phyloP scores from a whole-genome alignment of 2,113 vertebrate species.

The Thamnaconus septentrionalis region DNA sequence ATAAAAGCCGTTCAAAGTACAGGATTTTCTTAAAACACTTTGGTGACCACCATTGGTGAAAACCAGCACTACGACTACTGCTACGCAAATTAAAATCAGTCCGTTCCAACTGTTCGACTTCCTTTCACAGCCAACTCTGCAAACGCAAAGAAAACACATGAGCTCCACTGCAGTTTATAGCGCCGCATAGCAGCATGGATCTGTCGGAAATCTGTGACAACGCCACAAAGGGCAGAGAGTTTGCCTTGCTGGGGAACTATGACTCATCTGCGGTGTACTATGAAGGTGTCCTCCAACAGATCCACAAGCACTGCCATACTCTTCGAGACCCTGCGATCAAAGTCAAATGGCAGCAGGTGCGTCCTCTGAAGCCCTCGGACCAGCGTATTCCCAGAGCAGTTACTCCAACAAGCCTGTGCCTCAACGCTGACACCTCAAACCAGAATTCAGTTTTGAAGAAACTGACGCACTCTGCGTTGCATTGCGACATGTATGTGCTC shows the following conservation, averaged over 20 bases:
- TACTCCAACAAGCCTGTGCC: no score
- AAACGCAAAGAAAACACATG: no score
- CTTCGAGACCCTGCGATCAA: constrained; percentile 90
- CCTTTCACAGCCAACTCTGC: no score
- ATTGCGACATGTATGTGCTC: background rate
- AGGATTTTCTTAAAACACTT: no score
- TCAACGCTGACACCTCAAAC: background rate
- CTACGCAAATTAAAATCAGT: no score
- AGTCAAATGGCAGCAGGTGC: constrained; percentile 93
- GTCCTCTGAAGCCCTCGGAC: constrained; percentile 1
- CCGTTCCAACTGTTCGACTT: no score
- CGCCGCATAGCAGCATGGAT: constrained; percentile 77
- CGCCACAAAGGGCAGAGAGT: constrained; percentile 95
- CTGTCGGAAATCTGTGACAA: constrained; percentile 95
- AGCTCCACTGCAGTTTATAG: no score
- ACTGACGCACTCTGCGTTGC: background rate
- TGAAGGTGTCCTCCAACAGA: constrained; percentile 95
- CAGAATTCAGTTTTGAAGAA: background rate
- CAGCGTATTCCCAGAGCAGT: no score
- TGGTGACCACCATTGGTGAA: no score
- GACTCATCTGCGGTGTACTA: constrained; percentile 97
- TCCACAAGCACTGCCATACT: constrained; percentile 88
- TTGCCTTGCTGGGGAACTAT: constrained; percentile 95
- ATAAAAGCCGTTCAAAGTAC: no score
- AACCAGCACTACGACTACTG: no score